These are phyloP conservation scores for Masnerella sp. DNA, from an alignment of 2,888 invertebrate genomes.

Conservation along the genomic window DNA sequence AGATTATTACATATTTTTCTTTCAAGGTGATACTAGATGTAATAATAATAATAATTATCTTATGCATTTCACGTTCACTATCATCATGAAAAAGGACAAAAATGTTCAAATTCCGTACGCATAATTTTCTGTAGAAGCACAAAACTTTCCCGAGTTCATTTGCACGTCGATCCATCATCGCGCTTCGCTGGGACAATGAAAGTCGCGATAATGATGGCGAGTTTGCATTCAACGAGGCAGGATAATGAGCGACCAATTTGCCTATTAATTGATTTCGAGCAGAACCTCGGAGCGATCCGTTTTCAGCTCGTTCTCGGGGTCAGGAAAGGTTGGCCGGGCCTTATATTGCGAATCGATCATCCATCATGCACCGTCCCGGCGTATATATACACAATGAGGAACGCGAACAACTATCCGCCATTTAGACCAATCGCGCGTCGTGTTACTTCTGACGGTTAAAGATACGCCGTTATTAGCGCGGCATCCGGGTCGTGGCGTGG, in stretches of 20 bases:
- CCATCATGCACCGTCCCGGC: conserved; percentile 34
- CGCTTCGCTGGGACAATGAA: conserved; percentile 19
- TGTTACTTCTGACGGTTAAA: conserved; percentile 40
- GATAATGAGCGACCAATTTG: conserved; percentile 66
- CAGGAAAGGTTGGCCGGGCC: conserved; percentile 20
- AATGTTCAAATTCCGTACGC: neutral
- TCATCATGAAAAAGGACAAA: too few species aligned
- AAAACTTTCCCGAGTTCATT: conserved; percentile 8
- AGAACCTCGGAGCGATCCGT: conserved; percentile 36
- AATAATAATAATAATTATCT: too few species aligned
- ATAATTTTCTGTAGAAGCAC: neutral
- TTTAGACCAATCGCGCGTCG: conserved; percentile 25
- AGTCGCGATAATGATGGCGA: conserved; percentile 29
- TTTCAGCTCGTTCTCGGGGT: conserved; percentile 25
- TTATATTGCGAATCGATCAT: conserved; percentile 34
- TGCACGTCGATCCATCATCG: conserved; percentile 20
- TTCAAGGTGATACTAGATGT: too few species aligned
- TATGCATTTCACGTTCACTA: too few species aligned
- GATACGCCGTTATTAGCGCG: conserved; percentile 28
- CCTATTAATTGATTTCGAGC: conserved; percentile 68
- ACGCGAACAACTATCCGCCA: conserved; percentile 14
- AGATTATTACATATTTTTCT: too few species aligned
- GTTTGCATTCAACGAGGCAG: conserved; percentile 23
- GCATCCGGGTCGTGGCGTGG: conserved; percentile 35
- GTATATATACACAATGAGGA: conserved; percentile 16